phyloP scores from a whole-genome alignment of 2,888 invertebrate genomes.

The Alloscopus bannaensis region DNA sequence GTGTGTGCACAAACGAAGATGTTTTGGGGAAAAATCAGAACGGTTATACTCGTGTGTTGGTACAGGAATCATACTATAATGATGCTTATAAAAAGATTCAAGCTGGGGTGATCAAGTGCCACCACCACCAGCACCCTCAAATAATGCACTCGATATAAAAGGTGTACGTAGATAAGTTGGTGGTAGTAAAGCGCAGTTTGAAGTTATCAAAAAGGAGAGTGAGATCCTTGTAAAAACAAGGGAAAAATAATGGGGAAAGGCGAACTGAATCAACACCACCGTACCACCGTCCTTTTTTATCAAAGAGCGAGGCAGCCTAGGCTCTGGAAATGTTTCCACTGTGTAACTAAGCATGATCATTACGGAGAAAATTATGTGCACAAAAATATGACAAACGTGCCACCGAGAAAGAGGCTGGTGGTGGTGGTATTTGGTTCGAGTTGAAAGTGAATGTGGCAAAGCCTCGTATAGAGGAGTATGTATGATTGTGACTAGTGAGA shows the following conservation, averaged over 20 bases:
- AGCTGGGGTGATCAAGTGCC: slow-evolving; percentile 18
- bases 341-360: slow-evolving; percentile 23
- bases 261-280: background rate
- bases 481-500: background rate
- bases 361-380: slow-evolving; percentile 18
- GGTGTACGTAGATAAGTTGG: background rate
- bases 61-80: slow-evolving; percentile 5
- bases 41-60: slow-evolving; percentile 6
- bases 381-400: slow-evolving; percentile 12
- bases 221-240: slow-evolving; percentile 25
- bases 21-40: background rate
- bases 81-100: slow-evolving; percentile 11
- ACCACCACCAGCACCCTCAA: slow-evolving; percentile 24
- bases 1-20: slow-evolving; percentile 14
- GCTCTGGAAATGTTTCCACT: slow-evolving; percentile 14
- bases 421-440: no score
- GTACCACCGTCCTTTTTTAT: background rate
- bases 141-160: slow-evolving; percentile 4
- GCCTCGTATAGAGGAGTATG: background rate
- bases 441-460: no score
- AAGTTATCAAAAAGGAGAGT: no score
- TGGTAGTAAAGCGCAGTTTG: slow-evolving; percentile 2
- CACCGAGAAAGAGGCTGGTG: no score
- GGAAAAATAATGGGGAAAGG: slow-evolving; percentile 22
- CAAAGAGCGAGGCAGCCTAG: background rate